These are phyloP conservation scores for Noctua comes DNA, from an alignment of 2,888 invertebrate species.

Conservation along the genomic window DNA sequence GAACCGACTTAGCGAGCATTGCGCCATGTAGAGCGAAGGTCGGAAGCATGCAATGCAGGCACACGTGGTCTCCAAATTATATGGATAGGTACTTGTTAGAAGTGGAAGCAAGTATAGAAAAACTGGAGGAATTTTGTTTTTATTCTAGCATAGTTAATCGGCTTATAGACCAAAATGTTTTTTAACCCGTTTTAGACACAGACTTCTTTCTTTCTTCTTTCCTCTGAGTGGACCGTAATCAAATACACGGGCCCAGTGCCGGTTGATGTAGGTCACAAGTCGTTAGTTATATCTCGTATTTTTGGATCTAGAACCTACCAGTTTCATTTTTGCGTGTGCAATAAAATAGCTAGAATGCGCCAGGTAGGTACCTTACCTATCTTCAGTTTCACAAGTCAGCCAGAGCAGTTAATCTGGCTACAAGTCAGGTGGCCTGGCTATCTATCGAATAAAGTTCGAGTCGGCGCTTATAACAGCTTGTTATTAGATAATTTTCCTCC, in stretches of 20 bases:
- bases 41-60: conserved; percentile 44
- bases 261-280: not conserved
- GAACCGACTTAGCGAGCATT: conserved; percentile 27
- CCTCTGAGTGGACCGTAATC: not conserved
- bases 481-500: not conserved
- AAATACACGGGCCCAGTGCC: not conserved
- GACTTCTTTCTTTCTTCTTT: too few relatives aligned
- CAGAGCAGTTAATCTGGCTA: not conserved
- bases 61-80: conserved; percentile 25
- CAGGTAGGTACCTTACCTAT: not conserved
- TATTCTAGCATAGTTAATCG: not conserved
- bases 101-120: not conserved
- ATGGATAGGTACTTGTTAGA: not conserved
- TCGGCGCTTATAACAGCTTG: not conserved
- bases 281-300: not conserved
- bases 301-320: not conserved
- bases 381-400: not conserved
- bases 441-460: not conserved
- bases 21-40: conserved; percentile 53
- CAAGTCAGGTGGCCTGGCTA: not conserved
- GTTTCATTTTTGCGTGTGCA: not conserved
- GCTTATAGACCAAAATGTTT: not conserved
- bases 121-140: not conserved
- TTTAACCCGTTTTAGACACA: not conserved
- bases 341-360: not conserved